phyloP scores from a whole-genome alignment of 2,113 vertebrate genomes.

The Toxostoma redivivum region DNA sequence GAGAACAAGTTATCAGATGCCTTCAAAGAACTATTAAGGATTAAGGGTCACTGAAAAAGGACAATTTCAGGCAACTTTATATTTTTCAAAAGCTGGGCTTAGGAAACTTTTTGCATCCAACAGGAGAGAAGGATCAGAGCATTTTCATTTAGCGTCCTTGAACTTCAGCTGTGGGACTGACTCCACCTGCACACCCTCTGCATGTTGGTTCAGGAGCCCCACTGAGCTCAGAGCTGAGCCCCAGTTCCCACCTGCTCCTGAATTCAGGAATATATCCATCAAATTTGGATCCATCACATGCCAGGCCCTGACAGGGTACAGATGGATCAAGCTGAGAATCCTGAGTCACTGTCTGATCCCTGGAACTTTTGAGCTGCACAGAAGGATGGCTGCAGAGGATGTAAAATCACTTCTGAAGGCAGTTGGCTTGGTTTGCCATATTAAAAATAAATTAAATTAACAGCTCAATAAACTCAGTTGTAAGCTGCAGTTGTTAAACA shows the following conservation, averaged over 20 bases:
- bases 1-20: neutral
- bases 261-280: neutral
- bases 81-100: neutral
- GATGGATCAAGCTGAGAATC: neutral
- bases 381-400: neutral
- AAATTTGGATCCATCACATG: neutral
- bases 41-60: neutral
- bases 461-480: neutral
- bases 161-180: neutral
- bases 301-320: neutral
- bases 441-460: conserved; percentile 26
- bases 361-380: neutral
- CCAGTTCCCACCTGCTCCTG: neutral
- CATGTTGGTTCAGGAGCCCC: neutral
- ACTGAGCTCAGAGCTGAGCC: neutral
- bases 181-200: neutral
- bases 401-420: neutral
- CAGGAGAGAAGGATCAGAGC: neutral
- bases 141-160: neutral
- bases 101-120: neutral
- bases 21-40: neutral
- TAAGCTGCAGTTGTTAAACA: neutral
- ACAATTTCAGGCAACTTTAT: neutral
- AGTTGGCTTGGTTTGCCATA: neutral
- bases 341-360: neutral